Percentiles rank a stretch among this genome's conserved stretches.
phyloP scores from a whole-genome alignment of 2,888 invertebrate genomes.

The Oligia fasciuncula region DNA sequence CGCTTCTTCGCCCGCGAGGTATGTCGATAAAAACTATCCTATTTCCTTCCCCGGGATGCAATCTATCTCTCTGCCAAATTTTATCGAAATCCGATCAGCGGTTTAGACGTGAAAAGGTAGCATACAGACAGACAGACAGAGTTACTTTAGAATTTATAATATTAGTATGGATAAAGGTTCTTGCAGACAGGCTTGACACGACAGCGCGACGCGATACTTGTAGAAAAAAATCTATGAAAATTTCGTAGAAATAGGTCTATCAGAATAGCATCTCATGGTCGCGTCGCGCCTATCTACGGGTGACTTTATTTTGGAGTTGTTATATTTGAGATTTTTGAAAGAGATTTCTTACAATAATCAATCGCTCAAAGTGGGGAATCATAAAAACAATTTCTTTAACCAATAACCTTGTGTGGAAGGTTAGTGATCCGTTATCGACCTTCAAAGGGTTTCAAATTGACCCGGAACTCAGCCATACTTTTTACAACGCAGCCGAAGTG shows the following conservation, averaged over 20 bases:
- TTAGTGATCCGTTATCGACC: slow-evolving; percentile 47
- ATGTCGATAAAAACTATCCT: no score
- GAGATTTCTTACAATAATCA: not conserved
- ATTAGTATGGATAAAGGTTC: not conserved
- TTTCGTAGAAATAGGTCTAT: not conserved
- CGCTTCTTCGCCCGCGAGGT: no score
- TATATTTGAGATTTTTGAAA: not conserved
- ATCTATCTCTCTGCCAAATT: no score
- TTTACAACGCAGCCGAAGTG: slow-evolving; percentile 20
- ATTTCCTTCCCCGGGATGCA: no score
- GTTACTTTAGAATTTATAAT: no score
- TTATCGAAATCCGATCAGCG: no score
- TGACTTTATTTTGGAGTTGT: not conserved
- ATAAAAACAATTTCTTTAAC: not conserved
- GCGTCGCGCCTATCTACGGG: not conserved
- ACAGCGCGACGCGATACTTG: not conserved
- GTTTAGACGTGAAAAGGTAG: no score
- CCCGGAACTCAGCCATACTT: slow-evolving; percentile 31
- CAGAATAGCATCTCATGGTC: not conserved
- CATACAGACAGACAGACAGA: no score
- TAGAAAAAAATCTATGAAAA: not conserved
- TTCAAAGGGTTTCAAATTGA: slow-evolving; percentile 57
- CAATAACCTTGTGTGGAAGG: slow-evolving; percentile 34
- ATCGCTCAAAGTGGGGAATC: not conserved
- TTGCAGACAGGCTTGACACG: not conserved